Conservation (phyloP, 1,140 invertebrate genomes). For the Cyrtorhinus lividipennis region DNA sequence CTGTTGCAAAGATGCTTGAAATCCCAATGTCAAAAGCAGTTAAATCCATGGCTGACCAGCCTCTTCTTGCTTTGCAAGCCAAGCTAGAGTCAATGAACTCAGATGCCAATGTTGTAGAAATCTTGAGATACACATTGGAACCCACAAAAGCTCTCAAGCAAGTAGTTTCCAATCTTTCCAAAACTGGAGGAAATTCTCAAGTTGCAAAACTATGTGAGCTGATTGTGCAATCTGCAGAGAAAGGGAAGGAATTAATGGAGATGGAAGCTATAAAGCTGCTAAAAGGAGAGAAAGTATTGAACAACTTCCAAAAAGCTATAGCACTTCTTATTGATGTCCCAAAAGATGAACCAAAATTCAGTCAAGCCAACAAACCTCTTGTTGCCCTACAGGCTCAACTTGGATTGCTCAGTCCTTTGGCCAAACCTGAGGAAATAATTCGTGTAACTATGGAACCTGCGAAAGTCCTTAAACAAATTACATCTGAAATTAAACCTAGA, state of each 20-base stretch:
- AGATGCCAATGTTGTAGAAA: background rate
- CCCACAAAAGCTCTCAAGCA: background rate
- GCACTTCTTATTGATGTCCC: background rate
- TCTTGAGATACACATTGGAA: background rate
- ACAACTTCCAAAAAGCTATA: background rate
- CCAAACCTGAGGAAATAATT: background rate
- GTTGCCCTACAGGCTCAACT: background rate
- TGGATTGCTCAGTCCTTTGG: background rate
- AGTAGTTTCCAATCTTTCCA: background rate
- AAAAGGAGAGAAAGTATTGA: background rate
- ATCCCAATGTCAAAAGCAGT: background rate
- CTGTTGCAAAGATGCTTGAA: background rate
- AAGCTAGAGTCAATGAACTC: background rate
- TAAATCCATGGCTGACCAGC: background rate
- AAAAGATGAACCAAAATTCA: background rate
- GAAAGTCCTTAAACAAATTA: background rate
- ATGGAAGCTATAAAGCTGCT: background rate
- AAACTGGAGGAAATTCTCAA: background rate
- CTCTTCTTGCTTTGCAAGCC: background rate
- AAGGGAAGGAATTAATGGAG: background rate
- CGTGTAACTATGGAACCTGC: background rate
- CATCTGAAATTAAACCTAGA: background rate
- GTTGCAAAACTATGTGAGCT: background rate
- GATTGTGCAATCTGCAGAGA: background rate
- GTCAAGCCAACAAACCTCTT: background rate